Conservation (phyloP, 2,888 invertebrate species). For the Hypomecis atomaria region DNA sequence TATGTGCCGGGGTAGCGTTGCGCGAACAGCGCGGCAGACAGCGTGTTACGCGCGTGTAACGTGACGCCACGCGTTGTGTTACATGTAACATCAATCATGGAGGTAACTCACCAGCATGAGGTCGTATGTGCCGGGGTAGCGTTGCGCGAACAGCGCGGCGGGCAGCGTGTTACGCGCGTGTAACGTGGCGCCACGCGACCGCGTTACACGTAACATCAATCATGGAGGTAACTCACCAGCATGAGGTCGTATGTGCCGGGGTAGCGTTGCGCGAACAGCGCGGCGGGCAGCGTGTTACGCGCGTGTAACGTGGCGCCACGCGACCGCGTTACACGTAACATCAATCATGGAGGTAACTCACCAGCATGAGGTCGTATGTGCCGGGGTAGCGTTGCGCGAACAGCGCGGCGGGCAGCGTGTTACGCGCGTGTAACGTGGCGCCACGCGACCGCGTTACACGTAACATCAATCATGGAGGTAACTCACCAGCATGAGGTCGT, state of each 20-base stretch:
- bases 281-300: constrained; percentile 89
- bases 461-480: constrained; percentile 74
- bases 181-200: constrained; percentile 73
- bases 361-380: constrained; percentile 84
- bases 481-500: constrained; percentile 82
- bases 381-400: constrained; percentile 86
- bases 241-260: constrained; percentile 84
- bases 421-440: constrained; percentile 78
- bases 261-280: constrained; percentile 91
- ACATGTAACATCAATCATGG: no score
- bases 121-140: no score
- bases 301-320: constrained; percentile 78
- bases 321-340: constrained; percentile 91
- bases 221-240: constrained; percentile 56
- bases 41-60: no score
- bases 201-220: constrained; percentile 90
- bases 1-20: no score
- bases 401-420: constrained; percentile 89
- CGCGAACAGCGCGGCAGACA: no score
- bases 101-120: no score
- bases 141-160: no score
- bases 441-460: constrained; percentile 88
- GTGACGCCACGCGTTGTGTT: no score
- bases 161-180: no score
- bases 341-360: constrained; percentile 36